Evolutionary conservation across 2,888 invertebrate species (phyloP).

Genomic region (Bedellia somnulentella): DNA sequence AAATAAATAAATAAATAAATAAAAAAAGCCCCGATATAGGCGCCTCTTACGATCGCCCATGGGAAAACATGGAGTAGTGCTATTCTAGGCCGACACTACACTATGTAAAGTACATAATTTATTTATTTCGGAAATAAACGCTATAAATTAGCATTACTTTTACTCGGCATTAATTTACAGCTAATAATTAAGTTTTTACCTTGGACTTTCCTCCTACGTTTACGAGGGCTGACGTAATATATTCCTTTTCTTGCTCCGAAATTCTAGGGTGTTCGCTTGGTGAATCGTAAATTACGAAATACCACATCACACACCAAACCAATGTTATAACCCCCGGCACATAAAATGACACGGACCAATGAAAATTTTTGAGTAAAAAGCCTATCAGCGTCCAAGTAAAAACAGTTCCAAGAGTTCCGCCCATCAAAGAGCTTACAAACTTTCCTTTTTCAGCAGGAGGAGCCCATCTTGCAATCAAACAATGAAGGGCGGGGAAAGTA

Average conservation of each 20-base stretch:
- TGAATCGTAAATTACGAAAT: constrained; percentile 64
- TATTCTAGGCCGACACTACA: no score
- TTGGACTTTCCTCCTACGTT: constrained; percentile 22
- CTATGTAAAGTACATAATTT: no score
- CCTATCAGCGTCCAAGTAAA: constrained; percentile 59
- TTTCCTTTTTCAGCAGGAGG: constrained; percentile 63
- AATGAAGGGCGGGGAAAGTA: constrained; percentile 48
- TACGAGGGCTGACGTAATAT: constrained; percentile 64
- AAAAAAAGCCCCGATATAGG: background rate
- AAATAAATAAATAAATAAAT: background rate
- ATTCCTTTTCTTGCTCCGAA: constrained; percentile 61
- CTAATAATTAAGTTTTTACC: background rate
- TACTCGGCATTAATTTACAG: background rate
- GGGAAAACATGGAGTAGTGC: no score
- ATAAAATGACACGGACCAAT: constrained; percentile 27
- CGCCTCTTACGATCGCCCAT: no score
- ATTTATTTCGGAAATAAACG: no score
- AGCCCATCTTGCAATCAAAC: constrained; percentile 60
- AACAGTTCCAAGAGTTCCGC: constrained; percentile 62
- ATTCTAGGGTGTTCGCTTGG: constrained; percentile 67
- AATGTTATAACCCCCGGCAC: background rate
- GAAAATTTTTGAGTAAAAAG: constrained; percentile 37
- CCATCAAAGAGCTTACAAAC: constrained; percentile 59
- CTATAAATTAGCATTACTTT: no score
- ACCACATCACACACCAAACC: constrained; percentile 42